Evolutionary conservation across 2,113 vertebrate genomes (phyloP).

Genomic region (Sclerurus mexicanus): DNA sequence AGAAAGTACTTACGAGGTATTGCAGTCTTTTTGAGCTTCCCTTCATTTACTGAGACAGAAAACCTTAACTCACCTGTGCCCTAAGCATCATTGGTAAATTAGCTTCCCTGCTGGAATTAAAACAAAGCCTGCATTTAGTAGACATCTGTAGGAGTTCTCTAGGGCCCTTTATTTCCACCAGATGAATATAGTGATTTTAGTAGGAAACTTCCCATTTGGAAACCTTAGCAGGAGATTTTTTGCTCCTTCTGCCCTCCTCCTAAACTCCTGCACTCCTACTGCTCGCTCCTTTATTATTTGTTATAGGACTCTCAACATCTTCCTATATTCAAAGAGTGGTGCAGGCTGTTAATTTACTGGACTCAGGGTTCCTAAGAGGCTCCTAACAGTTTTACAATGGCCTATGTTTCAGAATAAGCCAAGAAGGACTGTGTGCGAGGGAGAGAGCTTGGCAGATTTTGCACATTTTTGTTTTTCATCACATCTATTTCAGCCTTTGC

Average conservation of each 20-base stretch:
- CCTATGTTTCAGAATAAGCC: not conserved
- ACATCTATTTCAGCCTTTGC: not conserved
- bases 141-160: not conserved
- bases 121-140: constrained; percentile 4
- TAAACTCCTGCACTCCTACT: not conserved
- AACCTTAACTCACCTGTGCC: not conserved
- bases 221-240: not conserved
- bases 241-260: not conserved
- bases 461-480: not conserved
- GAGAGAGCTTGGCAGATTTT: not conserved
- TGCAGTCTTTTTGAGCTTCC: not conserved
- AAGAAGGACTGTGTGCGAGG: not conserved
- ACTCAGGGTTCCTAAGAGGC: not conserved
- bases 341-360: not conserved
- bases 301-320: not conserved
- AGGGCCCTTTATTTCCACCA: not conserved
- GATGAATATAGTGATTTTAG: not conserved
- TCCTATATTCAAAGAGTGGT: not conserved
- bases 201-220: not conserved
- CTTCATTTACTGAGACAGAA: not conserved
- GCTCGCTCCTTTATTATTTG: not conserved
- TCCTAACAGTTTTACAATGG: not conserved
- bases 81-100: not conserved
- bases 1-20: not conserved
- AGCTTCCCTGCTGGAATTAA: not conserved